Evolutionary conservation across 2,797 vertebrate genomes (phyloP), one percentile per base, ranked within the genome.

Genomic region (Parauchenoglanis punctatus): DNA sequence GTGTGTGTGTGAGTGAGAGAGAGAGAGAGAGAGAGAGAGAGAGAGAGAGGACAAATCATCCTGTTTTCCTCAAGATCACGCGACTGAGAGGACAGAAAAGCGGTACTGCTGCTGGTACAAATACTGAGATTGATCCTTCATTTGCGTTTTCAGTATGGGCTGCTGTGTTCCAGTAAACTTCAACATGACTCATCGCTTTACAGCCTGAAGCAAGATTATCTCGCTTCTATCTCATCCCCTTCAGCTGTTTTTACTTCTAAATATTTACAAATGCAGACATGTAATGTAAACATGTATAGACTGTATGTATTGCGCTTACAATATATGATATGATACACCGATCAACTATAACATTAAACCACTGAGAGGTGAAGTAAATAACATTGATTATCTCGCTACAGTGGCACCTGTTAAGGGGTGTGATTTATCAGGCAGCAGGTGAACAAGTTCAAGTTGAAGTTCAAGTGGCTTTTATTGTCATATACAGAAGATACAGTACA

Each of bases 141-240:
- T 83, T 91, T 90, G 81, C 86, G 76, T 85, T 94, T 93, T 92
- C 90, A 90, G 87, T 92, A 67, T 93, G 91, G 94, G 82, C 91
- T 90, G 81, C 52, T 46, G 44, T 83, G n/a, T 95, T 94, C 93
- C 93, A 52, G 94, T 92, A 92, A 94, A 89, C 46, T 54, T 20
- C 3, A 20, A 52, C 15, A 81, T 87, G 87, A 86, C 46, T 86
- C 81, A 87, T 67, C 18, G 11, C 28, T 52, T 49, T 7, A 25
- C 56, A 54, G 13, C 12, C 4, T 61, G 56, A 44, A 78, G 76
- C 44, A 31, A 17, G 52, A 31, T 58, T 31, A 58, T 31, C 49
- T 46, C 46, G 4, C 11, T 13, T 77, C 3, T 20, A 13, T 31
- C 3, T 58, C 75, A 18, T 54, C 76, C 8, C 31, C 4, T 7